Conservation (phyloP, 92 coral and sea anemone genomes). For the Isaurus tuberculatus region DNA sequence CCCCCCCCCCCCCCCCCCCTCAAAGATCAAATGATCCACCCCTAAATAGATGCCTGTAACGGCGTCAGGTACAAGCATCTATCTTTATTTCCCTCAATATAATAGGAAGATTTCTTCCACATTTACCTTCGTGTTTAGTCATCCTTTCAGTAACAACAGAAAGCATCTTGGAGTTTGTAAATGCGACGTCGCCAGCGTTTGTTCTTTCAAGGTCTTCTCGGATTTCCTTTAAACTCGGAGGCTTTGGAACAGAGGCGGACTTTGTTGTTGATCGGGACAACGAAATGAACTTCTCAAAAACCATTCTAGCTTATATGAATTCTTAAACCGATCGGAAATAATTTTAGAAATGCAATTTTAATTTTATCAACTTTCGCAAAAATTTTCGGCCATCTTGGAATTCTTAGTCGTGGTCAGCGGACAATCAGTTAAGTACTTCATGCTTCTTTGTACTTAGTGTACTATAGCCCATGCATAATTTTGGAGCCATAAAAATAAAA, state of each 20-base stretch:
- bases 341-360: not conserved
- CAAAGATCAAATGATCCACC: too few species aligned
- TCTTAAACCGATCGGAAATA: not conserved
- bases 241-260: not conserved
- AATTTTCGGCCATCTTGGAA: not conserved
- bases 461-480: too few species aligned
- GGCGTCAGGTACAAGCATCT: too few species aligned
- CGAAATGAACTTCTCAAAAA: slow-evolving; percentile 18
- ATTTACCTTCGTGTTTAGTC: not conserved
- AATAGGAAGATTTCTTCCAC: not conserved
- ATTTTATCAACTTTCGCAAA: too few species aligned
- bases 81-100: not conserved
- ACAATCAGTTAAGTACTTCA: not conserved
- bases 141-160: not conserved
- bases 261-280: not conserved
- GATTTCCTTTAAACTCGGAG: slow-evolving; percentile 42
- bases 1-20: too few species aligned
- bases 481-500: too few species aligned
- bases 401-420: slow-evolving; percentile 1
- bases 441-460: not conserved
- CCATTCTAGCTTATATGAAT: slow-evolving; percentile 8
- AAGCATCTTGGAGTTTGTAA: slow-evolving; percentile 1
- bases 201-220: slow-evolving; percentile 31
- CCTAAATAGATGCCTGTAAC: too few species aligned
- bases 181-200: not conserved